Conservation (phyloP, 2,113 vertebrate genomes). For the Clarias batrachus region DNA sequence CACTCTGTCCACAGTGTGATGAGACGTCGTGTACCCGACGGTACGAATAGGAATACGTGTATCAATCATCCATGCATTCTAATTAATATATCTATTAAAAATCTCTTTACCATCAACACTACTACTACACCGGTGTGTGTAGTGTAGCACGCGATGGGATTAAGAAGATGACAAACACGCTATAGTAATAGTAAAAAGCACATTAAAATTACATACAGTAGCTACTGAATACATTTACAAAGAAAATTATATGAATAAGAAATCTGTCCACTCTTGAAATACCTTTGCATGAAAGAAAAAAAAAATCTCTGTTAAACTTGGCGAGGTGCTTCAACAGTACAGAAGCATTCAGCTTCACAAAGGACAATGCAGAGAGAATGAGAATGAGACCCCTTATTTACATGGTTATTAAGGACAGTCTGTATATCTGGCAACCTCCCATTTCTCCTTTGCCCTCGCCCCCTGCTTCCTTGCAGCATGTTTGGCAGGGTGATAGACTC, state of each 20-base stretch:
- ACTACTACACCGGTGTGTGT: neutral
- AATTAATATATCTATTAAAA: neutral
- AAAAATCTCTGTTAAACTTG: neutral
- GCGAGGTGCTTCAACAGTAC: neutral
- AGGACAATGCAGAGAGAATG: conserved; percentile 35
- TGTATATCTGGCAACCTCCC: conserved; percentile 49
- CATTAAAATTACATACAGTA: neutral
- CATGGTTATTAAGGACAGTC: conserved; percentile 51
- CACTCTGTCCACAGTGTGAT: too few species aligned
- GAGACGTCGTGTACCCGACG: too few species aligned
- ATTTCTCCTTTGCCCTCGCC: conserved; percentile 25
- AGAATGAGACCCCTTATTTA: conserved; percentile 52
- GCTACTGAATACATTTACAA: neutral
- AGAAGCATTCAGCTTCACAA: conserved; percentile 37
- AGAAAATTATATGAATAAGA: neutral
- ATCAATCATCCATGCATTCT: neutral
- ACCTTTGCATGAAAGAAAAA: neutral
- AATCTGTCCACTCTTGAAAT: neutral
- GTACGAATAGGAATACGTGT: too few species aligned
- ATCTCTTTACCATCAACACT: neutral
- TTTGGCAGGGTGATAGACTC: conserved; percentile 46
- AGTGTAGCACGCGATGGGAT: neutral
- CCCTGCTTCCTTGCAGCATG: conserved; percentile 21
- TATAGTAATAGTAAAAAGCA: neutral
- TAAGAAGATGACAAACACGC: neutral